phyloP scores from a whole-genome alignment of 2,888 invertebrate species.

The Eupeodes luniger region DNA sequence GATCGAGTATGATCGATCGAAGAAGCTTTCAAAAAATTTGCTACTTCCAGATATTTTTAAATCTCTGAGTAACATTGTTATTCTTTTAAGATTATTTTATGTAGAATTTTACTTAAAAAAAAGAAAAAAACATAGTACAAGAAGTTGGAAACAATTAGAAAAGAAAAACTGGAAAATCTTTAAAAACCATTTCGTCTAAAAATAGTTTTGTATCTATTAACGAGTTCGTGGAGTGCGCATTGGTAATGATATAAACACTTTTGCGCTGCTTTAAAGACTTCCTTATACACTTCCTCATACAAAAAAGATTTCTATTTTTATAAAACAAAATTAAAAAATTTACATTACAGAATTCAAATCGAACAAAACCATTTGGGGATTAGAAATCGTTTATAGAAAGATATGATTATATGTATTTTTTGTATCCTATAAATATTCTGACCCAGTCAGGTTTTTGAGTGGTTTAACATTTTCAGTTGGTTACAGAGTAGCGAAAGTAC shows the following conservation, averaged over 20 bases:
- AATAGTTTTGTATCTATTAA: slow-evolving; percentile 52
- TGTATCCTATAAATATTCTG: slow-evolving; percentile 57
- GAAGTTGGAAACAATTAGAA: slow-evolving; percentile 1
- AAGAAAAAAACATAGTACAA: too few species aligned
- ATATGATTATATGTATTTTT: not conserved
- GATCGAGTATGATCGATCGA: not conserved
- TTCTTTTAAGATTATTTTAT: not conserved
- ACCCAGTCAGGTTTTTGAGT: slow-evolving; percentile 55
- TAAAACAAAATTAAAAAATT: not conserved
- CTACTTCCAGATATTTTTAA: slow-evolving; percentile 64
- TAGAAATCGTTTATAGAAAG: slow-evolving; percentile 25
- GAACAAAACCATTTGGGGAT: slow-evolving; percentile 53
- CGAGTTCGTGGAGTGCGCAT: slow-evolving; percentile 38
- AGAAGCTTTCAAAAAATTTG: slow-evolving; percentile 41
- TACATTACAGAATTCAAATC: not conserved
- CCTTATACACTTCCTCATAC: slow-evolving; percentile 27
- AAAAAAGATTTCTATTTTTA: slow-evolving; percentile 36
- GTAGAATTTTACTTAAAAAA: not conserved
- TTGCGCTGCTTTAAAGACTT: slow-evolving; percentile 41
- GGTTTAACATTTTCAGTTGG: slow-evolving; percentile 33
- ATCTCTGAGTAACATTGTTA: not conserved
- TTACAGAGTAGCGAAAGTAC: slow-evolving; percentile 13
- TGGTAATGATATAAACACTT: slow-evolving; percentile 40
- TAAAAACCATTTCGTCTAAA: slow-evolving; percentile 44
- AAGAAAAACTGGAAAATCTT: slow-evolving; percentile 50